phyloP scores from a whole-genome alignment of 2,888 invertebrate species.

The Tachina fera region DNA sequence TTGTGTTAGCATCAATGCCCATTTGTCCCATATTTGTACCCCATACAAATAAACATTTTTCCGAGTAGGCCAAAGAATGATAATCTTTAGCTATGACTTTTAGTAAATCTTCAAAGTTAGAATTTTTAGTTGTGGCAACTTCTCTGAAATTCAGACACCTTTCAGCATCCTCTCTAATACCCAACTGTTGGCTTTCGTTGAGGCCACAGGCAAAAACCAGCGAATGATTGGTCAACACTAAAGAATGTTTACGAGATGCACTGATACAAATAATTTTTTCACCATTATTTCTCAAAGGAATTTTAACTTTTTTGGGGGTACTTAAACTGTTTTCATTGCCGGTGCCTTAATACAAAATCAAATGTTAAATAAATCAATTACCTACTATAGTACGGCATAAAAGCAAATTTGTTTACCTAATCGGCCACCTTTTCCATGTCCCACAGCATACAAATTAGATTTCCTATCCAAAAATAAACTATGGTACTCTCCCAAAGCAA shows the following conservation, averaged over 20 bases:
- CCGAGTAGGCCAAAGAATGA: conserved; percentile 89
- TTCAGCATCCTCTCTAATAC: conserved; percentile 84
- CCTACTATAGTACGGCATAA: not conserved
- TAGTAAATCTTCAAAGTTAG: conserved; percentile 82
- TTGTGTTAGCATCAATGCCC: conserved; percentile 82
- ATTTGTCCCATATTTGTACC: conserved; percentile 93
- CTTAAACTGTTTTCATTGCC: conserved; percentile 85
- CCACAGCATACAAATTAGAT: conserved; percentile 88
- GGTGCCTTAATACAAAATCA: conserved; percentile 82
- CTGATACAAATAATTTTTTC: conserved; percentile 80
- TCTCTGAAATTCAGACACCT: conserved; percentile 80
- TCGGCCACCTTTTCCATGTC: conserved; percentile 90
- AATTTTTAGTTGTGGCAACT: conserved; percentile 79
- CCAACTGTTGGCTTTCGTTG: conserved; percentile 87
- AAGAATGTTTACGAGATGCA: conserved; percentile 80
- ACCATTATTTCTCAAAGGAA: conserved; percentile 77
- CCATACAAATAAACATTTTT: conserved; percentile 88
- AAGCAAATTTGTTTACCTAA: conserved; percentile 84
- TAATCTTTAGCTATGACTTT: conserved; percentile 88
- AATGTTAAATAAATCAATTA: not conserved
- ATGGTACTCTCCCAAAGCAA: conserved; percentile 82
- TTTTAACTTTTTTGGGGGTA: conserved; percentile 78
- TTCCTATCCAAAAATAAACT: conserved; percentile 80
- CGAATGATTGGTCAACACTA: conserved; percentile 79
- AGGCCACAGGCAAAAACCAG: conserved; percentile 85